Evolutionary conservation across 2,888 invertebrate genomes (phyloP).

Genomic region (Mongoloraphidia duomilia): DNA sequence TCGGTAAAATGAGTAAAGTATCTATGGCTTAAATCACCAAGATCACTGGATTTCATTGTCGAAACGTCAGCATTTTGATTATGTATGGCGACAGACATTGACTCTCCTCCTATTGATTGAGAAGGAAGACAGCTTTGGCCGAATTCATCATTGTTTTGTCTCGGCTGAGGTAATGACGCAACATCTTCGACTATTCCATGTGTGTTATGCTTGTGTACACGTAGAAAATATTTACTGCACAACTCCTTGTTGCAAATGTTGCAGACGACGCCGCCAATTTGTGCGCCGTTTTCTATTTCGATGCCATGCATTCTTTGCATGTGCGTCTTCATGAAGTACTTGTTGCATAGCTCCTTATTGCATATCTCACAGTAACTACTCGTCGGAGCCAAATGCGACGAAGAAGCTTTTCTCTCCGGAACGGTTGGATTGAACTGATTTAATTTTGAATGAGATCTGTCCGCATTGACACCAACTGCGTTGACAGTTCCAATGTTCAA

Average conservation of each 20-base stretch:
- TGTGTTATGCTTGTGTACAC: constrained; percentile 95
- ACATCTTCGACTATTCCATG: constrained; percentile 90
- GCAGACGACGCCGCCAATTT: constrained; percentile 86
- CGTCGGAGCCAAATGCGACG: constrained; percentile 49
- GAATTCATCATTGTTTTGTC: constrained; percentile 9
- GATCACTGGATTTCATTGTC: constrained; percentile 37
- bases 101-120: too few species aligned
- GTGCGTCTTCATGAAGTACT: constrained; percentile 99
- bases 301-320: constrained; percentile 98
- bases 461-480: too few species aligned
- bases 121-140: not conserved
- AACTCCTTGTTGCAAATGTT: constrained; percentile 97
- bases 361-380: constrained; percentile 94
- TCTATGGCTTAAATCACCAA: constrained; percentile 42
- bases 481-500: not conserved
- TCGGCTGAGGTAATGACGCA: constrained; percentile 16
- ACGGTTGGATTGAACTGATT: constrained; percentile 19
- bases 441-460: constrained; percentile 11
- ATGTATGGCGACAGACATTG: too few species aligned
- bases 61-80: constrained; percentile 20
- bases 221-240: constrained; percentile 93
- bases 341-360: constrained; percentile 97
- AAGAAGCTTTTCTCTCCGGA: constrained; percentile 36
- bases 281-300: constrained; percentile 82
- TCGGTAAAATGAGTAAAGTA: constrained; percentile 57